Evolutionary conservation across 2,888 invertebrate species (phyloP).

Genomic region (Embidobia sp.): DNA sequence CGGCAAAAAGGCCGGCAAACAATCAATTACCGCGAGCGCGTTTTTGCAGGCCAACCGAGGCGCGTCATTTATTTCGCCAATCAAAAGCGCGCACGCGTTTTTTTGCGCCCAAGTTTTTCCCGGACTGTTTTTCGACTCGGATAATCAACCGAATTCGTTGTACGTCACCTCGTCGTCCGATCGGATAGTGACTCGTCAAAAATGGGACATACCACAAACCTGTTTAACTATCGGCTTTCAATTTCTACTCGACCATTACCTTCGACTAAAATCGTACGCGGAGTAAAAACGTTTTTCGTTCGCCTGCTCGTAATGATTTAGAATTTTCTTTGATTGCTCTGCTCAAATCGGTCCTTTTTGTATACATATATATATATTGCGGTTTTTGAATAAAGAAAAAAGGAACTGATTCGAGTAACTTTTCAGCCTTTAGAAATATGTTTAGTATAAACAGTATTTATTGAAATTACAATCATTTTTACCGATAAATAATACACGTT

Average conservation of each 20-base stretch:
- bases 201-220: slow-evolving; percentile 51
- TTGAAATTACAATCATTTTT: too few relatives aligned
- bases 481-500: too few relatives aligned
- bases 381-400: too few relatives aligned
- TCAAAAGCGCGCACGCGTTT: background rate
- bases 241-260: slow-evolving; percentile 52
- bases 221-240: slow-evolving; percentile 56
- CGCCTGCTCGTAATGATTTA: too few relatives aligned
- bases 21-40: too few relatives aligned
- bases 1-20: slow-evolving; percentile 6
- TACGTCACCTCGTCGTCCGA: background rate
- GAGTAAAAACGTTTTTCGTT: too few relatives aligned
- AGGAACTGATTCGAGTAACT: too few relatives aligned
- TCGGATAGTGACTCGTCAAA: slow-evolving; percentile 45
- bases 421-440: too few relatives aligned
- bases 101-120: background rate
- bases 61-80: slow-evolving; percentile 5
- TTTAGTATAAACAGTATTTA: too few relatives aligned
- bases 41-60: slow-evolving; percentile 5
- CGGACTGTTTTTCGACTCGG: background rate
- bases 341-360: too few relatives aligned
- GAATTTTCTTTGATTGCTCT: slow-evolving; percentile 1
- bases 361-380: too few relatives aligned
- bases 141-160: slow-evolving; percentile 10
- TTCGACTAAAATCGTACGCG: slow-evolving; percentile 11